A percentile compares a stretch with the other conserved stretches of the same genome.
phyloP scores from a whole-genome alignment of 2,113 vertebrate genomes.

The Sapajus apella region DNA sequence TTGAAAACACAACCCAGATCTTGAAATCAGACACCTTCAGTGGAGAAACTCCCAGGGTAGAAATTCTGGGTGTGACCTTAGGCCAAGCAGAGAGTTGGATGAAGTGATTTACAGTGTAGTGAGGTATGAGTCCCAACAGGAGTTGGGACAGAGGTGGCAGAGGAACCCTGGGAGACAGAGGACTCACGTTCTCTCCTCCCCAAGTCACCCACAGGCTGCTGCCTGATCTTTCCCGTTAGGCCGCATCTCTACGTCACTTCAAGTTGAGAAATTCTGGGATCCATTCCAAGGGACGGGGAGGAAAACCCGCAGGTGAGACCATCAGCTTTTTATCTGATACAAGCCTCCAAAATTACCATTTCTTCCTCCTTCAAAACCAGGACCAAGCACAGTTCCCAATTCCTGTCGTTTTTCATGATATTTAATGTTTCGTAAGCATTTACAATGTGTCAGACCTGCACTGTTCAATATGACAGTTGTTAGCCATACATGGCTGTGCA shows the following conservation, averaged over 20 bases:
- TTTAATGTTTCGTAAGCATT: background rate
- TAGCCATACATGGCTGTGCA: background rate
- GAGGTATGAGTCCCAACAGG: background rate
- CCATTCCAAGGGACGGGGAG: fast-evolving
- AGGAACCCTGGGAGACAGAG: fast-evolving
- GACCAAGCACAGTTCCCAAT: background rate
- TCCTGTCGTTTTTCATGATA: background rate
- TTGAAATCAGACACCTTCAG: slow-evolving; percentile 13
- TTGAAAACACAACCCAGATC: slow-evolving; percentile 44
- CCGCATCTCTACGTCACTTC: background rate
- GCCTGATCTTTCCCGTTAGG: background rate
- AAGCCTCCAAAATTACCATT: background rate
- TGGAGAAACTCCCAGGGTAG: background rate
- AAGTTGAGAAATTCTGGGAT: background rate
- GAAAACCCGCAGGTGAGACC: background rate
- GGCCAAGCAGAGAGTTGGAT: slow-evolving; percentile 9
- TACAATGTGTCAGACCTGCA: background rate
- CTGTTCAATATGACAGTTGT: background rate
- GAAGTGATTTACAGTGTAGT: background rate
- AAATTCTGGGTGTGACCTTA: background rate
- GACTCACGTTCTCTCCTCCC: background rate
- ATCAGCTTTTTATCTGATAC: background rate
- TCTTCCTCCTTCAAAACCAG: background rate
- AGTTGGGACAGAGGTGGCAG: background rate
- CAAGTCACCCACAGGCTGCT: background rate